These are phyloP conservation scores for Drosophila obscura DNA, from an alignment of 1,140 invertebrate species.

Conservation along the genomic window DNA sequence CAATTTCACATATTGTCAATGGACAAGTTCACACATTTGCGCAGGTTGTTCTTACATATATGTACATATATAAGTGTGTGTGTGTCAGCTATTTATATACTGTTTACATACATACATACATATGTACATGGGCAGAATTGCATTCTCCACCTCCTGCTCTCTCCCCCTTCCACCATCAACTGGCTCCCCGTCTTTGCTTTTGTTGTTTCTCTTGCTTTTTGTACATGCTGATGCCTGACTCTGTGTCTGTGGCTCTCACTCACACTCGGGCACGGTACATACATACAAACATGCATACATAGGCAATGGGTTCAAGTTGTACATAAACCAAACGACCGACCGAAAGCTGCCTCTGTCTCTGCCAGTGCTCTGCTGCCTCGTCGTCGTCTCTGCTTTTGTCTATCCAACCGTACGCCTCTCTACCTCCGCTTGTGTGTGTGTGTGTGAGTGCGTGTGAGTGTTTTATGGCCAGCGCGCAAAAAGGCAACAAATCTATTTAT, in stretches of 20 bases:
- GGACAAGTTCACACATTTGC: constrained; percentile 35
- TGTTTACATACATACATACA: constrained; percentile 1
- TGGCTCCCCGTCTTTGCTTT: constrained; percentile 37
- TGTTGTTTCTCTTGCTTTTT: constrained; percentile 43
- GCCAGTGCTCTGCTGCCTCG: constrained; percentile 34
- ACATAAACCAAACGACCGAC: constrained; percentile 60
- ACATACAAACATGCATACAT: constrained; percentile 33
- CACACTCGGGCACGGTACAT: constrained; percentile 42
- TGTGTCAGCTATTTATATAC: neutral
- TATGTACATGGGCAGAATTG: constrained; percentile 41
- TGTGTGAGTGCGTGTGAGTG: constrained; percentile 23
- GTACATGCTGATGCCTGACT: constrained; percentile 30
- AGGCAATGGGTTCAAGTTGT: constrained; percentile 75
- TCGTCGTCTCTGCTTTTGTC: constrained; percentile 76
- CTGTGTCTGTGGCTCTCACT: constrained; percentile 38
- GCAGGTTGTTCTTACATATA: constrained; percentile 13
- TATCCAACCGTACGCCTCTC: constrained; percentile 66
- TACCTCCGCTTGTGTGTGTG: constrained; percentile 19
- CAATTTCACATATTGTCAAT: constrained; percentile 42
- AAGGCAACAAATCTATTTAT: constrained; percentile 70
- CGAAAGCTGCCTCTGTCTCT: constrained; percentile 26
- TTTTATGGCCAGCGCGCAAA: constrained; percentile 49
- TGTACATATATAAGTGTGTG: neutral
- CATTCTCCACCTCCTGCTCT: constrained; percentile 39
- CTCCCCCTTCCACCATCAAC: neutral